These are phyloP conservation scores for Drosophila nr. perissopoda DNA, from an alignment of 2,888 invertebrate genomes.

Conservation along the genomic window DNA sequence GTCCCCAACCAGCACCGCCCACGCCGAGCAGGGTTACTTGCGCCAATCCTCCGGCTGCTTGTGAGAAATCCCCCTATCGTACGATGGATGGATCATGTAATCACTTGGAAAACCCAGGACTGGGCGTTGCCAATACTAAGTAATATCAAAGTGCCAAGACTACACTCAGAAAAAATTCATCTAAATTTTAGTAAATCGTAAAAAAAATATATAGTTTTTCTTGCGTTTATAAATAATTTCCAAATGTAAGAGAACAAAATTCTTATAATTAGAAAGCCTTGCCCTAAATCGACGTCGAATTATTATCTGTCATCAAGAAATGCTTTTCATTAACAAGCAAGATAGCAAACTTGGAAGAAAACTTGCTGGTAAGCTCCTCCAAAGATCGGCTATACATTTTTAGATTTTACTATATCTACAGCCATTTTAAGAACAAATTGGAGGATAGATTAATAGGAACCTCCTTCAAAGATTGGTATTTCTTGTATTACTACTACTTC, in stretches of 20 bases:
- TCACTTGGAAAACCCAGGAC: slow-evolving; percentile 92
- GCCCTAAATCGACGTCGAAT: no score
- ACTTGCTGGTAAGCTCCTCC: no score
- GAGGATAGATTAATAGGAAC: not conserved
- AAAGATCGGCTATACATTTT: no score
- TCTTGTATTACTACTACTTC: not conserved
- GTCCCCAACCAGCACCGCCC: slow-evolving; percentile 30
- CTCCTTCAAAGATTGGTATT: not conserved
- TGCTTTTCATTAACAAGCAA: not conserved
- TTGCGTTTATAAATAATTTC: not conserved
- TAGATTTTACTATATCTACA: no score
- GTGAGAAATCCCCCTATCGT: slow-evolving; percentile 87
- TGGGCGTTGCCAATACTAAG: slow-evolving; percentile 90
- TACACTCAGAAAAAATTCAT: not conserved
- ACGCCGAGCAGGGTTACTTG: slow-evolving; percentile 77
- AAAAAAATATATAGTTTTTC: not conserved
- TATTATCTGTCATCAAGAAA: not conserved
- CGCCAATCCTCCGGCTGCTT: slow-evolving; percentile 76
- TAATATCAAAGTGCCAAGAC: not conserved
- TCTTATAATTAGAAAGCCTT: not conserved
- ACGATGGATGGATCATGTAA: slow-evolving; percentile 97
- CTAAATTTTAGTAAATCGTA: not conserved
- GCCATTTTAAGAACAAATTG: no score
- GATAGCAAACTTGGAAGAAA: no score
- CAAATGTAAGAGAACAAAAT: not conserved